Percentiles rank a stretch among this genome's conserved stretches.
Evolutionary conservation across 2,797 vertebrate species (phyloP).

Genomic region (Parotocinclus haroldoi): DNA sequence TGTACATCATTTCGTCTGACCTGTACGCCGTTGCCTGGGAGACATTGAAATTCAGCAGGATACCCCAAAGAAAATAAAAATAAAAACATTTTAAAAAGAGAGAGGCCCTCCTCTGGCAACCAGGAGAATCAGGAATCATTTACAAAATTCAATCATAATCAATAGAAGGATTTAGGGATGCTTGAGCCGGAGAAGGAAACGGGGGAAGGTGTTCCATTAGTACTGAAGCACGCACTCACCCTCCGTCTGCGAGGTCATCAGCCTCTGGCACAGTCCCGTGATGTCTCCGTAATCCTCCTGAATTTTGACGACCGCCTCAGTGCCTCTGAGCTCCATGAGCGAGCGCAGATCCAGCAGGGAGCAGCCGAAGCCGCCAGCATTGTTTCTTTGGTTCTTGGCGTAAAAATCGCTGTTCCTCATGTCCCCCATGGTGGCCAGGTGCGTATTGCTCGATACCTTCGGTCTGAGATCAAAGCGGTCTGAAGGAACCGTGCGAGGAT

Average conservation of each 20-base stretch:
- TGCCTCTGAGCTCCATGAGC: conserved; percentile 95
- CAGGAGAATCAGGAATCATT: conserved; percentile 1
- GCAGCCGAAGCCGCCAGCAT: conserved; percentile 88
- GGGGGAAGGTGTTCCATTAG: background rate
- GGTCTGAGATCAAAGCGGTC: conserved; percentile 24
- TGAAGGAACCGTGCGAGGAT: conserved; percentile 20
- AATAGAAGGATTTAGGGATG: conserved; percentile 23
- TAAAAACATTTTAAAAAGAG: no score
- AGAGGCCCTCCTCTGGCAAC: background rate
- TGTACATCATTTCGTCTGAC: conserved; percentile 52
- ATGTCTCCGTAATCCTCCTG: conserved; percentile 91
- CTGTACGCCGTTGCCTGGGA: conserved; percentile 57
- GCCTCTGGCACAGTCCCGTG: conserved; percentile 89
- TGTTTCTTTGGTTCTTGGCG: conserved; percentile 99
- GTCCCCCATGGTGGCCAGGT: conserved; percentile 86
- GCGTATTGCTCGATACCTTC: conserved; percentile 57
- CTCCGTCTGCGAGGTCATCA: conserved; percentile 94
- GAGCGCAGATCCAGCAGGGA: conserved; percentile 90
- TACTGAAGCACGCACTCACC: conserved; percentile 70
- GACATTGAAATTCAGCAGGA: conserved; percentile 50
- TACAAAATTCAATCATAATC: conserved; percentile 13
- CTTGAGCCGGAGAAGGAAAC: background rate
- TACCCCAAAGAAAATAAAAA: background rate
- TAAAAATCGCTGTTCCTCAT: conserved; percentile 99
- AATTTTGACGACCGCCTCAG: conserved; percentile 93